phyloP scores from a whole-genome alignment of 2,888 invertebrate species.

The Lordiphosa andalusiaca region DNA sequence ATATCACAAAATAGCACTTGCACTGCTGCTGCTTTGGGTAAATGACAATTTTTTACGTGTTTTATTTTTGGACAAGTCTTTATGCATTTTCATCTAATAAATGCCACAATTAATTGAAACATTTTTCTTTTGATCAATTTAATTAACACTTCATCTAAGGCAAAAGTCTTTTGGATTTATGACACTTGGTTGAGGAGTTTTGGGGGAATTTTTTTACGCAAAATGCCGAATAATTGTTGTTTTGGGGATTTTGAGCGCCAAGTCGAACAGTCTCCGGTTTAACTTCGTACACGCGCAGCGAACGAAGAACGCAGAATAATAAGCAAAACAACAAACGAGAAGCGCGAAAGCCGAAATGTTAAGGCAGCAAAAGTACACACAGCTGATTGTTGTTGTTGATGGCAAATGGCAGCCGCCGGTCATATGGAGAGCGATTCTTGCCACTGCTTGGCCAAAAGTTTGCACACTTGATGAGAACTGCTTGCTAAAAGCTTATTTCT shows the following conservation, averaged over 20 bases:
- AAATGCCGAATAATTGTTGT: constrained; percentile 45
- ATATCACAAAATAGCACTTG: constrained; percentile 68
- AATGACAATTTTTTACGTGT: constrained; percentile 72
- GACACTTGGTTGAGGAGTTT: constrained; percentile 44
- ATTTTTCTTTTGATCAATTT: constrained; percentile 33
- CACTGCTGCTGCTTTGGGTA: not conserved
- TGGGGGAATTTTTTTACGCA: constrained; percentile 29
- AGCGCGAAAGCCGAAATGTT: constrained; percentile 39
- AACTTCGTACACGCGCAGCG: constrained; percentile 45
- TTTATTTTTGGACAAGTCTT: constrained; percentile 78
- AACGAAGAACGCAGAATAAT: constrained; percentile 49
- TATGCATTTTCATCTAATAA: constrained; percentile 78
- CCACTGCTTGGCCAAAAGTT: too few species aligned
- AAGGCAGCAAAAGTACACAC: constrained; percentile 23
- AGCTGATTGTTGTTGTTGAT: not conserved
- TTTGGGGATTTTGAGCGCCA: constrained; percentile 59
- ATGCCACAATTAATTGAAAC: constrained; percentile 52
- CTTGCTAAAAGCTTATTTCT: constrained; percentile 3
- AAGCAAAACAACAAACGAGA: constrained; percentile 44
- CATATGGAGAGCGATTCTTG: too few species aligned
- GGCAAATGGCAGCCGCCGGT: constrained; percentile 7
- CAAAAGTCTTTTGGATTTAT: constrained; percentile 36
- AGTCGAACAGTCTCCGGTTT: constrained; percentile 43
- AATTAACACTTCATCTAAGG: constrained; percentile 19
- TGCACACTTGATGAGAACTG: too few species aligned